Base-by-base conservation (phyloP, 2,797 vertebrate species). In the Lerista edwardsae region DNA sequence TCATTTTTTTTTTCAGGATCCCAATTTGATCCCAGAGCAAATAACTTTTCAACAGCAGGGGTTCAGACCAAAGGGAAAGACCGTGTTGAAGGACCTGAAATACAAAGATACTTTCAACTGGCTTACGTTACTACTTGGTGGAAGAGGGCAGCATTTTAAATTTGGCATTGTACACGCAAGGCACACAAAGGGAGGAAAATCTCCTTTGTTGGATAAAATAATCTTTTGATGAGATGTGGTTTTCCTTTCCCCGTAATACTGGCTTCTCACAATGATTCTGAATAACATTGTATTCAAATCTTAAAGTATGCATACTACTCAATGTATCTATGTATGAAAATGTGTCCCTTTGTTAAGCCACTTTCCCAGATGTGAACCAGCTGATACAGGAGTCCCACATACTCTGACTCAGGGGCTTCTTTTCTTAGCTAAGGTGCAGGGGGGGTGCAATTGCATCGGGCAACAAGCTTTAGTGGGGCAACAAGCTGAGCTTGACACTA, bases 1-100 rank as follows among this genome's bases (percentile, higher is more conserved):
- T 31, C 4, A 39, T 93, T 92, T 83, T 75, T 82, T 1, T 93
- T 91, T 80, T 77, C 2, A 10, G 75, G 77, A 80, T 94, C 82
- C 91, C 82, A 74, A 80, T 91, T 91, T 88, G 79, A 91, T 91
- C 44, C 73, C 74, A 92, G 80, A 65, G 21, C 62, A 93, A 90
- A 91, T 84, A 91, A 71, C 83, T 90, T 90, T 84, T 68, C 62
- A 87, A 31, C 62, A 89, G 85, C 75, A 88, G 61, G 79, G 23
- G 27, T 44, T 83, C 79, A 86, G 59, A 21, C 55, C 67, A 69
- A 9, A 83, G 57, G 61, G 4, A 27, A 59, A 65, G 47, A 80
- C 55, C 59, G 69, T 81, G 88, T 90, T 76, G 79, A 75, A 81
- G 27, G 81, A 71, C 0, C 36, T 29, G 75, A 68, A 21, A 47